phyloP scores from a whole-genome alignment of 2,888 invertebrate species.

The Apotomis capreana region DNA sequence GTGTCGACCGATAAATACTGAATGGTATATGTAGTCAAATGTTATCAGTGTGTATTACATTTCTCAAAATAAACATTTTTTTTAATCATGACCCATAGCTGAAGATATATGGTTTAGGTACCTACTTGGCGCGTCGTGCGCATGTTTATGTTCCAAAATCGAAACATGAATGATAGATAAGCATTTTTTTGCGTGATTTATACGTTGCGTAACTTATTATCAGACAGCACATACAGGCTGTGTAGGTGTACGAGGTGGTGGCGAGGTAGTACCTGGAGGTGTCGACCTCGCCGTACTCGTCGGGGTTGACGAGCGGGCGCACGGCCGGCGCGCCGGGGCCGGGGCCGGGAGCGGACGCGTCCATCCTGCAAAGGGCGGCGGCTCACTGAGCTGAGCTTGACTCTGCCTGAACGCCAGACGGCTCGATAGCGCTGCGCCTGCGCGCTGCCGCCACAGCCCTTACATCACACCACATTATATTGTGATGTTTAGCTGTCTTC shows the following conservation, averaged over 20 bases:
- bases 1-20: no score
- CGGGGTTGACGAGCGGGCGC: slow-evolving; percentile 91
- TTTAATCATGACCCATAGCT: not conserved
- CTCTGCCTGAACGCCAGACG: slow-evolving; percentile 5
- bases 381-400: slow-evolving; percentile 43
- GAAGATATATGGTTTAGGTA: not conserved
- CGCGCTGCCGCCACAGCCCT: slow-evolving; percentile 12
- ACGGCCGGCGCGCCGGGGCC: slow-evolving; percentile 52
- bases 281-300: slow-evolving; percentile 93
- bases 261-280: slow-evolving; percentile 84
- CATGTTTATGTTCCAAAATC: not conserved
- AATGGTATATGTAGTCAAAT: no score
- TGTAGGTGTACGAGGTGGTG: not conserved
- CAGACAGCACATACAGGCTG: not conserved
- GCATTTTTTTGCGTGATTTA: not conserved
- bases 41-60: not conserved
- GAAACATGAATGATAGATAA: not conserved
- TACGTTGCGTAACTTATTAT: not conserved
- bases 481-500: not conserved
- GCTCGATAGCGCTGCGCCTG: slow-evolving; percentile 39
- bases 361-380: slow-evolving; percentile 61
- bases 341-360: slow-evolving; percentile 54
- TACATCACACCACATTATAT: not conserved
- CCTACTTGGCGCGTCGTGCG: not conserved
- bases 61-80: not conserved